Percentiles rank a stretch among this genome's conserved stretches.
Conservation (phyloP, 2,113 vertebrate genomes). For the Mus spicilegus region DNA sequence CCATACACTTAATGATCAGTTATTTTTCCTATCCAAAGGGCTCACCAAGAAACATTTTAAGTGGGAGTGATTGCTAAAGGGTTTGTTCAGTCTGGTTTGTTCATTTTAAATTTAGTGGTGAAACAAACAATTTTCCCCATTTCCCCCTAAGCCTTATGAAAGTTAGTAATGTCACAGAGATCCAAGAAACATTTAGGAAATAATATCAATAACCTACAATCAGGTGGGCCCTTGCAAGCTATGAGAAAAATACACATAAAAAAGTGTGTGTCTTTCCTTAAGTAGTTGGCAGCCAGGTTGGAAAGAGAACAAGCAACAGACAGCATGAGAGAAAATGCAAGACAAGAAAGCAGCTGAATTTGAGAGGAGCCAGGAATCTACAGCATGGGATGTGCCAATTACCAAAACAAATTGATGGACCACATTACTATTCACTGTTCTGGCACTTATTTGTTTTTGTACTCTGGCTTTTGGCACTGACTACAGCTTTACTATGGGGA, state of each 20-base stretch:
- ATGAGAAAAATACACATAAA: not conserved
- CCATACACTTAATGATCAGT: not conserved
- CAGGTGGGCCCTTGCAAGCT: not conserved
- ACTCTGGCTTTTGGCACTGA: conserved; percentile 8
- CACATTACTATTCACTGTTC: not conserved
- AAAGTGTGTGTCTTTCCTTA: conserved; percentile 7
- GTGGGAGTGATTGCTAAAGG: not conserved
- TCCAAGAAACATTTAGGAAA: not conserved
- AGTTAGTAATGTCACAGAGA: not conserved
- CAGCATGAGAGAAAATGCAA: not conserved
- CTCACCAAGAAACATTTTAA: not conserved
- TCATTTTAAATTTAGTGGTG: not conserved
- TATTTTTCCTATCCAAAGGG: not conserved
- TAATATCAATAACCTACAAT: not conserved
- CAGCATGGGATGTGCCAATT: conserved; percentile 12
- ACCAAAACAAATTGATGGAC: conserved; percentile 45
- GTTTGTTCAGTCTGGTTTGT: not conserved
- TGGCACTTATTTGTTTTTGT: conserved; percentile 50
- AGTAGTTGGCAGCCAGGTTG: conserved; percentile 18
- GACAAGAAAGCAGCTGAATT: conserved; percentile 16
- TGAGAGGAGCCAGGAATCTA: conserved; percentile 20
- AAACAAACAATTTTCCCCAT: not conserved
- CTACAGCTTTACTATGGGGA: not conserved
- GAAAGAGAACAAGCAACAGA: conserved; percentile 32
- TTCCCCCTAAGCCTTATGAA: not conserved